phyloP scores from a whole-genome alignment of 2,797 vertebrate genomes.

The Gobionotothen gibberifrons region DNA sequence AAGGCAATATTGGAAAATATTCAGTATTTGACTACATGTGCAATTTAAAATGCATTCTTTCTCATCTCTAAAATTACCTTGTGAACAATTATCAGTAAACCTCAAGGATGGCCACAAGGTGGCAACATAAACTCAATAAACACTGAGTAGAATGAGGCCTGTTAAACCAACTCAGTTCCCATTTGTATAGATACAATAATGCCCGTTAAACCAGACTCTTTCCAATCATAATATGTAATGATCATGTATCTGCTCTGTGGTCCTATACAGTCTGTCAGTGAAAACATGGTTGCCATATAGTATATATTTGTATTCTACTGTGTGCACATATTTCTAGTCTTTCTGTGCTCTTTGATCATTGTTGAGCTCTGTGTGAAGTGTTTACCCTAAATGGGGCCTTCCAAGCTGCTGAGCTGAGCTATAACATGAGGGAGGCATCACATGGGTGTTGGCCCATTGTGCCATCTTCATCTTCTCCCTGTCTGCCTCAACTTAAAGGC shows the following conservation, averaged over 20 bases:
- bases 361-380: constrained; percentile 20
- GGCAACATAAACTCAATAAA: constrained; percentile 71
- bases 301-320: neutral
- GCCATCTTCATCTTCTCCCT: constrained; percentile 24
- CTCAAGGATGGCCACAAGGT: constrained; percentile 68
- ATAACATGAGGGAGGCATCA: constrained; percentile 53
- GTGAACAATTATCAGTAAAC: neutral
- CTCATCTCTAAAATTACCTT: neutral
- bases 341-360: constrained; percentile 12
- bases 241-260: neutral
- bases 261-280: neutral
- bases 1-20: no score
- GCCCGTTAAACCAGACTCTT: neutral
- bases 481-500: constrained; percentile 43
- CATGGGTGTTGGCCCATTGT: constrained; percentile 51
- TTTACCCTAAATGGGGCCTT: constrained; percentile 43
- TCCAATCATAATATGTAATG: neutral
- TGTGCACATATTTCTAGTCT: neutral
- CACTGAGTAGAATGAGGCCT: neutral
- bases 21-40: no score
- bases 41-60: no score
- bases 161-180: neutral
- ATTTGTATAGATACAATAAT: neutral
- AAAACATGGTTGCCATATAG: neutral
- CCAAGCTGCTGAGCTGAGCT: constrained; percentile 42